Evolutionary conservation across 2,888 invertebrate species (phyloP).

Genomic region (Bugula neritina): DNA sequence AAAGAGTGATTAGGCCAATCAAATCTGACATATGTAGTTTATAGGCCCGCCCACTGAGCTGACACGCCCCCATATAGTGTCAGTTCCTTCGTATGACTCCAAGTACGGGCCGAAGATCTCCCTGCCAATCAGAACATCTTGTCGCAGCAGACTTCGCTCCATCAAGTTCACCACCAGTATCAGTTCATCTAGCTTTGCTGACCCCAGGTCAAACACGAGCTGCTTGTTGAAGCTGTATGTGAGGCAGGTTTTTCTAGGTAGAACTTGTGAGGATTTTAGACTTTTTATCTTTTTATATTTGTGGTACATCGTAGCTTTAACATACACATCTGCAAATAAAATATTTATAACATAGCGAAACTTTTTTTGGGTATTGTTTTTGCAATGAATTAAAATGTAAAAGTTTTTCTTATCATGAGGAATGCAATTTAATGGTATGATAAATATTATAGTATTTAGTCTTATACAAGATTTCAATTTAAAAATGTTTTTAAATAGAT

Average conservation of each 20-base stretch:
- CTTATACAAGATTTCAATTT: too few relatives aligned
- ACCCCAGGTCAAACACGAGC: background rate
- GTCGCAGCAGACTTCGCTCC: conserved; percentile 17
- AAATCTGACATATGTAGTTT: background rate
- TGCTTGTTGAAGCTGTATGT: background rate
- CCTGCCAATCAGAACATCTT: conserved; percentile 15
- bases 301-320: conserved; percentile 6
- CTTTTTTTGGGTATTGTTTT: too few relatives aligned
- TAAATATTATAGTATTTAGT: too few relatives aligned
- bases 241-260: background rate
- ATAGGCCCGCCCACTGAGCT: background rate
- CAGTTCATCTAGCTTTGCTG: conserved; percentile 1
- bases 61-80: background rate
- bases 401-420: too few relatives aligned
- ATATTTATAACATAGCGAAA: too few relatives aligned
- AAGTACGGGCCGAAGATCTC: conserved; percentile 9
- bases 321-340: conserved; percentile 1
- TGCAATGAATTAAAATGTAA: too few relatives aligned
- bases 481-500: too few relatives aligned
- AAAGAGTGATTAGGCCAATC: too few relatives aligned
- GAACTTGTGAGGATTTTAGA: background rate
- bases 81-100: background rate
- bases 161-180: conserved; percentile 3
- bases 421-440: too few relatives aligned
- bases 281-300: conserved; percentile 19